Evolutionary conservation across 2,797 vertebrate genomes (phyloP), one percentile per base, ranked within the genome.

Genomic region (Enteromius argenteus): DNA sequence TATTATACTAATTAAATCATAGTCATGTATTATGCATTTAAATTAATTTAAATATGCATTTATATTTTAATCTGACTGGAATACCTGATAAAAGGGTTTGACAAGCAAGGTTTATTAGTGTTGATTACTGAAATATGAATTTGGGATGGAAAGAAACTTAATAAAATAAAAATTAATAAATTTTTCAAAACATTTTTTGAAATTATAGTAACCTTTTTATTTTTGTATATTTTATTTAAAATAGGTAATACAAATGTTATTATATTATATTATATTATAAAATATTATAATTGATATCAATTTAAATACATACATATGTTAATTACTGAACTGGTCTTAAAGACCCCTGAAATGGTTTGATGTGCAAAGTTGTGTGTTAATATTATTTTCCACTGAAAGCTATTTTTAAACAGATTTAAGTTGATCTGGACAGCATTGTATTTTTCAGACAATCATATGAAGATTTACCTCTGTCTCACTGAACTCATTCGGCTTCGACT

Each of bases 381-480:
- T 27, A 37, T 71, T 46, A 72, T 46, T 71, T 46, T 7, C 42
- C 27, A 71, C 68, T 10, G 3, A 46, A 19, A 51, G 0, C 19
- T 15, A 0, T 42, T 42, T 71, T 44, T 23, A n/a, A 68, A 5
- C 35, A 23, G 2, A 17, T 74, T 74, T 3, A 13, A 58, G n/a
- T 1, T 58, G 56, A 60, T 27, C 39, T 44, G 11, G 27, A 71
- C 1, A 51, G 17, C 0, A 30, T 35, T 21, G 32, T 1, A 53
- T 74, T 67, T 10, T 42, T 27, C 35, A 73, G 27, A 32, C 8
- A 56, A 32, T 17, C 35, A 17, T 39, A n/a, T 15, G 5, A 21
- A 19, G 13, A 32, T 69, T 87, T 84, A 99, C 98, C 97, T 99
- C 97, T 0, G 96, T 96, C 86, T 95, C 73, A 32, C 87, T 80